phyloP scores from a whole-genome alignment of 1,140 invertebrate genomes.

The Drosophila sp. region DNA sequence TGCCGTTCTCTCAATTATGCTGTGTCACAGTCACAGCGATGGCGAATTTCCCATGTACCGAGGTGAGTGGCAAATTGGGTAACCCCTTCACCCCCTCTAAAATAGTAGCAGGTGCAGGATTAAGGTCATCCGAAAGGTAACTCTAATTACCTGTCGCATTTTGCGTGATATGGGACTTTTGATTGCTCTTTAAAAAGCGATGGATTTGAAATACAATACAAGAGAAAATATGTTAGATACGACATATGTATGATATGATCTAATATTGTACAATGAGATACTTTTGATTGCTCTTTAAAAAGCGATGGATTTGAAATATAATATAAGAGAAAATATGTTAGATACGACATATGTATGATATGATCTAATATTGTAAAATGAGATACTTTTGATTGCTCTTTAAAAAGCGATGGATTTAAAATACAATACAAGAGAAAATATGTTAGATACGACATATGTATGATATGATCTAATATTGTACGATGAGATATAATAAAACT shows the following conservation, averaged over 20 bases:
- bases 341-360: background rate
- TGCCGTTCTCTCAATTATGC: slow-evolving; percentile 89
- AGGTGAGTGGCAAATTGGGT: slow-evolving; percentile 64
- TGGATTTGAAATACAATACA: background rate
- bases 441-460: background rate
- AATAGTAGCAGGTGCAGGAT: background rate
- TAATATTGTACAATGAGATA: no score
- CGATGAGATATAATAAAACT: background rate
- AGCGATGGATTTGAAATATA: background rate
- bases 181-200: background rate
- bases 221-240: background rate
- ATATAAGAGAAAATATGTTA: background rate
- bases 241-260: no score
- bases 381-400: background rate
- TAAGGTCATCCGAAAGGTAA: background rate
- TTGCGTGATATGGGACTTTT: background rate
- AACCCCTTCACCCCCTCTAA: no score
- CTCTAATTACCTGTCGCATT: slow-evolving; percentile 12
- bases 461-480: background rate
- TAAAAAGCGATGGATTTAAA: background rate
- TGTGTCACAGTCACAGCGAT: slow-evolving; percentile 92
- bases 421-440: background rate
- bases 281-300: background rate
- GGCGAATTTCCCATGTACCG: slow-evolving; percentile 92
- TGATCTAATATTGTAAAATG: no score